Conservation (phyloP, 2,113 vertebrate species). For the Cynopterus brachyotis region DNA sequence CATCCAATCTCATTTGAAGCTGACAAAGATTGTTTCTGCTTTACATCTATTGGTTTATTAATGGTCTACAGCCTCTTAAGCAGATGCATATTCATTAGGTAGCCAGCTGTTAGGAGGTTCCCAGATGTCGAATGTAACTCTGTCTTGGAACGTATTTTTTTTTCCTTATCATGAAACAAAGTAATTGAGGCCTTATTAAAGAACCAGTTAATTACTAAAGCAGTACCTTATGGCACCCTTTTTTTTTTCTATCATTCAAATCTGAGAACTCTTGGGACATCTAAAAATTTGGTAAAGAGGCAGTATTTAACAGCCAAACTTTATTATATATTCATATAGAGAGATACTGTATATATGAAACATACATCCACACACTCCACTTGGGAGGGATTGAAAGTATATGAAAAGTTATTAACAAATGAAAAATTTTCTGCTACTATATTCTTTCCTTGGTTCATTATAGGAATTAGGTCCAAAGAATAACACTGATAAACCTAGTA, state of each 20-base stretch:
- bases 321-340: neutral
- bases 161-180: conserved; percentile 83
- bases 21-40: conserved; percentile 88
- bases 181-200: conserved; percentile 88
- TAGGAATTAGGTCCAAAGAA: conserved; percentile 5
- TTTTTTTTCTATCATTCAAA: conserved; percentile 63
- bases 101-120: conserved; percentile 89
- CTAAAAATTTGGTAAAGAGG: conserved; percentile 65
- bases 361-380: neutral
- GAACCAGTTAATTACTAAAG: conserved; percentile 87
- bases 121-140: conserved; percentile 89
- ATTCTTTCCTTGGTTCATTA: conserved; percentile 15
- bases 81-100: conserved; percentile 93
- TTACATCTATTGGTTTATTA: conserved; percentile 90
- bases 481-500: neutral
- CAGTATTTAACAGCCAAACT: conserved; percentile 55
- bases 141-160: conserved; percentile 81
- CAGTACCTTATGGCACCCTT: conserved; percentile 83
- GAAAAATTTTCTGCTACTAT: neutral
- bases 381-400: neutral
- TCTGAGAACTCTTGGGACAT: conserved; percentile 67
- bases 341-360: neutral
- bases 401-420: neutral
- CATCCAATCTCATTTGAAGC: conserved; percentile 85
- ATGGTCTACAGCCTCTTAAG: conserved; percentile 88